Base-by-base conservation (phyloP, 35 echinoderm and acorn worm species). In the Lytechinus pictus region DNA sequence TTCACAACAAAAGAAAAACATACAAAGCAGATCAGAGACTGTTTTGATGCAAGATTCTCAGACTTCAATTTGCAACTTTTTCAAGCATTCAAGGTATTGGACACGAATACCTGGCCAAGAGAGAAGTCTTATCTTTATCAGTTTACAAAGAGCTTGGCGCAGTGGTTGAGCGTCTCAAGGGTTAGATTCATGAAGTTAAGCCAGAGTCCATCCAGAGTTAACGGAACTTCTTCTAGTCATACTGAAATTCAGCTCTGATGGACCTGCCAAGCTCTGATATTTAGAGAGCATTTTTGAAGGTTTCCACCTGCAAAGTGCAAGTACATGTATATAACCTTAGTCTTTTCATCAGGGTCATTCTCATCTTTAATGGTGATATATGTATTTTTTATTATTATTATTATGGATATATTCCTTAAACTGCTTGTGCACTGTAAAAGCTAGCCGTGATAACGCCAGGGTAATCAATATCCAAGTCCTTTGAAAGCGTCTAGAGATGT, bases 281-380 rank as follows among this genome's bases (percentile, higher is more conserved):
- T 94, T 94, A 54, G 92, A 60, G 92, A 54, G 53, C 53, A 55
- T 94, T 94, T 60, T 7, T 94, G 6, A 55, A 10, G 92, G 56
- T 60, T 94, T 55, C 1, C 33, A 44, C 33, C 33, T 44, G 33
- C 92, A 94, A 54, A 9, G 24, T 28, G 56, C 56, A 89, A 96
- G 61, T 93, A 61, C 91, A n/a, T n/a, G 61, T 93, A 44, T 91
- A 89, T n/a, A 96, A 96, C 54, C 95, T 96, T 54, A 28, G 56
- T 56, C 95, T 93, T 93, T 54, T 96, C 87, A 89, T 94, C 90
- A 93, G 28, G 44, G 61, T 96, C 8, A 54, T 93, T 51, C 91
- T 61, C 28, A 86, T 79, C 53, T 87, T 0, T 44, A 44, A 44
- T 44, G 33, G 33, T 44, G 33, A 44, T 44, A 44, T 44, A 44